Base-by-base conservation (phyloP, 1,140 invertebrate species). In the Parasteatoda tepidariorum region DNA sequence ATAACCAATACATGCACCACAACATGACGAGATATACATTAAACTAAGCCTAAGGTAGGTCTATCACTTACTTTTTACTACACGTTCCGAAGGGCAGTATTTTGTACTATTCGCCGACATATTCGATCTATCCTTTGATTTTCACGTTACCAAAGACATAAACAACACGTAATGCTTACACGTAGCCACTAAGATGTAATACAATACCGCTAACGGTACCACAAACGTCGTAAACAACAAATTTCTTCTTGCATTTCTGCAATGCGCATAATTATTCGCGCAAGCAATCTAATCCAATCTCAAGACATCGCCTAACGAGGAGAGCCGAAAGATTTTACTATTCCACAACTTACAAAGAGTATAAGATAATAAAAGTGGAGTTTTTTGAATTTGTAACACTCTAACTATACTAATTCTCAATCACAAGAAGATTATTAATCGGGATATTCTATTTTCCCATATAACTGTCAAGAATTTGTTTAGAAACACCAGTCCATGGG, bases 81-180 rank as follows among this genome's bases (percentile, higher is more conserved):
- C 91, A 88, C 93, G 92, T 86, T 93, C 93, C 88, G 92, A 93
- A 86, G 93, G 93, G 86, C 92, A 92, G 88, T 93, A 89, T 90
- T 93, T 93, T 84, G 67, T 78, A 61, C 59, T 85, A 73, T 74
- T 84, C 62, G 81, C 68, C 38, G 81, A 83, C 81, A 83, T 83
- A 66, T 83, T 74, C 61, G 18, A 71, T 31, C 55, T 71, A 74
- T 62, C 33, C 34, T 64, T 83, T 59, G 30, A 26, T 67, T 79
- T 70, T 85, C 73, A 82, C 84, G 79, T 85, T 75, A 78, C 54
- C 66, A 81, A 62, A 84, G 79, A 75, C 83, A 85, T 84, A 85
- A 68, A 84, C 67, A 70, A 68, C 66, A 81, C 57, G 38, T 57
- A 57, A 62, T 59, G 83, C 38, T 57, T 41, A 79, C 18, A 54